Conservation (phyloP, 1,140 invertebrate species). For the Drosophila carrolli region DNA sequence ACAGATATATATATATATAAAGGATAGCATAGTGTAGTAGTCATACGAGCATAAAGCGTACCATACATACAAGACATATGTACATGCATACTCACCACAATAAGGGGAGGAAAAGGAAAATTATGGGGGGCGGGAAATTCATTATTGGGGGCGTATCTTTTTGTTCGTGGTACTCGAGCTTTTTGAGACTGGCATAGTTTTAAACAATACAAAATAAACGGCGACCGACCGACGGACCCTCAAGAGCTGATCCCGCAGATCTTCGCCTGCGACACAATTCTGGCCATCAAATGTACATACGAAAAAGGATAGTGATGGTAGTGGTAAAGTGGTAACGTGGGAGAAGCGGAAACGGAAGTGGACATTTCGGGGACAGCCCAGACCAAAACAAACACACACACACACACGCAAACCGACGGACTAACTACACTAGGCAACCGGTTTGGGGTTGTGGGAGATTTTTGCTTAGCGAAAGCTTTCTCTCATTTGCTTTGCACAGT, state of each 20-base stretch:
- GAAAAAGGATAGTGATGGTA: background rate
- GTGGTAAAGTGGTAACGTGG: background rate
- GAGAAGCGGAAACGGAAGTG: constrained; percentile 8
- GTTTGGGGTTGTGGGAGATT: constrained; percentile 30
- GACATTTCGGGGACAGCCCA: constrained; percentile 12
- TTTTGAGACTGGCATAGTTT: constrained; percentile 84
- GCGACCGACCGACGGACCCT: constrained; percentile 22
- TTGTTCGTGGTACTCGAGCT: constrained; percentile 83
- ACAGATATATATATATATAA: constrained; percentile 33
- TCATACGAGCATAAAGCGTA: constrained; percentile 42
- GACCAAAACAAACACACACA: constrained; percentile 20
- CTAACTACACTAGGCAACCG: constrained; percentile 29
- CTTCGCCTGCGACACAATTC: background rate
- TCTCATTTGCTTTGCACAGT: constrained; percentile 49
- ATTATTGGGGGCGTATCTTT: constrained; percentile 25
- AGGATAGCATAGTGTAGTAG: constrained; percentile 45
- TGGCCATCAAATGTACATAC: constrained; percentile 29
- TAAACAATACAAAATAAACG: constrained; percentile 48
- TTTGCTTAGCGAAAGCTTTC: constrained; percentile 54
- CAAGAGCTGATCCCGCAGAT: constrained; percentile 17
- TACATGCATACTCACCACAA: constrained; percentile 49
- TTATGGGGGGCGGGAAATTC: background rate
- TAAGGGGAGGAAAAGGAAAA: constrained; percentile 8
- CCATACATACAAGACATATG: constrained; percentile 22
- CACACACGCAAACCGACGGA: constrained; percentile 5